Evolutionary conservation across 1,140 invertebrate genomes (phyloP).

Genomic region (Pseudomyrmex dendroicus): DNA sequence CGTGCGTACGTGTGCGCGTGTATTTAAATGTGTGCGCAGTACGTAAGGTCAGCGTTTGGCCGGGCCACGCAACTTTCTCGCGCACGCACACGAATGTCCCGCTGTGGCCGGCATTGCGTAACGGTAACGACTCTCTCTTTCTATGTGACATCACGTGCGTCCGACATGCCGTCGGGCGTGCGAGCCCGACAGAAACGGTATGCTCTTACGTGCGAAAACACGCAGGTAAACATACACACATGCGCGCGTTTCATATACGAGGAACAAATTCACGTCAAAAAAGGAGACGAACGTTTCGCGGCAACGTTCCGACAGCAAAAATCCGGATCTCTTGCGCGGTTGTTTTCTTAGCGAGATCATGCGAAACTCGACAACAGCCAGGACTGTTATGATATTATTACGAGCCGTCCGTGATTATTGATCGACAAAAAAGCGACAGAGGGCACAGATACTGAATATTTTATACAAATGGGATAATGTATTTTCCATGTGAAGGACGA

Average conservation of each 20-base stretch:
- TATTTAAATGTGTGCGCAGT: constrained; percentile 55
- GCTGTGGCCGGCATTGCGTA: constrained; percentile 79
- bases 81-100: constrained; percentile 50
- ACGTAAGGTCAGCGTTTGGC: constrained; percentile 84
- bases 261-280: neutral
- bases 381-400: neutral
- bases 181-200: constrained; percentile 21
- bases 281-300: constrained; percentile 25
- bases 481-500: too few relatives aligned
- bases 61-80: constrained; percentile 82
- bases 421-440: neutral
- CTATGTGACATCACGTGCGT: constrained; percentile 83
- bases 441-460: too few relatives aligned
- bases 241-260: neutral
- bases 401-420: neutral
- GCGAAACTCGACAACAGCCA: neutral
- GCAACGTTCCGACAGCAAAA: neutral
- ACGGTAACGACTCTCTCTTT: constrained; percentile 85
- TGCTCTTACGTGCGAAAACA: neutral
- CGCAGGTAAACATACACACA: constrained; percentile 63
- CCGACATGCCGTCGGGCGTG: constrained; percentile 56
- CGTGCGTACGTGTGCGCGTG: neutral
- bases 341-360: neutral
- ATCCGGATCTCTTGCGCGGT: constrained; percentile 12
- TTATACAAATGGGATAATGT: too few relatives aligned